These are phyloP conservation scores for Iselma pallidipennis DNA, from an alignment of 2,888 invertebrate genomes.

Conservation along the genomic window DNA sequence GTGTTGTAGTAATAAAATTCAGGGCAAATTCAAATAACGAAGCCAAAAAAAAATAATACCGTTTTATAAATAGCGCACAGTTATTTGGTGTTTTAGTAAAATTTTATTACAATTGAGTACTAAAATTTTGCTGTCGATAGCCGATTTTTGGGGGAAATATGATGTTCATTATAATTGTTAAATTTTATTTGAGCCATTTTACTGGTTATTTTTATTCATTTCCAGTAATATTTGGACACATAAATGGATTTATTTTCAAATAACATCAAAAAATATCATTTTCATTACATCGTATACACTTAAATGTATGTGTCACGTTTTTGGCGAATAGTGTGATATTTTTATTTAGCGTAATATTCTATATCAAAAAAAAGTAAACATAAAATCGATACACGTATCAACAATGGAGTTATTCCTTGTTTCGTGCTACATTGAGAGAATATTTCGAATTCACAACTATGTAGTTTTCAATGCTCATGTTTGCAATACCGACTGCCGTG, in stretches of 20 bases:
- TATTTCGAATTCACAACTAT: slow-evolving; percentile 16
- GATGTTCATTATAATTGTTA: too few species aligned
- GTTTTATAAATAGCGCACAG: too few species aligned
- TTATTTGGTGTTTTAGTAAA: too few species aligned
- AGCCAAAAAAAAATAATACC: too few species aligned
- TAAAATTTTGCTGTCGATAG: too few species aligned
- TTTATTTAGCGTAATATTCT: background rate
- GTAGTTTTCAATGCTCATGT: slow-evolving; percentile 22
- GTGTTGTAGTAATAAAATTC: background rate
- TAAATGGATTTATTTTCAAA: background rate
- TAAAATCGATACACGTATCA: background rate
- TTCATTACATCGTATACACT: background rate
- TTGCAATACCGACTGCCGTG: slow-evolving; percentile 15
- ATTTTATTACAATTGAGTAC: too few species aligned
- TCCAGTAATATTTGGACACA: background rate
- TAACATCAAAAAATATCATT: background rate
- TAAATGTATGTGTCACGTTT: background rate
- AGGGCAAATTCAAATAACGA: too few species aligned
- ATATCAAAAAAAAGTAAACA: background rate
- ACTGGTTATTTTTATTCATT: too few species aligned
- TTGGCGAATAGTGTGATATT: background rate
- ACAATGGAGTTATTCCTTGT: background rate
- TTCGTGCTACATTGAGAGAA: background rate
- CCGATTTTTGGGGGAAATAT: too few species aligned
- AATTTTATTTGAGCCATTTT: too few species aligned